phyloP scores from a whole-genome alignment of 2,113 vertebrate species.

The Urocolius indicus region DNA sequence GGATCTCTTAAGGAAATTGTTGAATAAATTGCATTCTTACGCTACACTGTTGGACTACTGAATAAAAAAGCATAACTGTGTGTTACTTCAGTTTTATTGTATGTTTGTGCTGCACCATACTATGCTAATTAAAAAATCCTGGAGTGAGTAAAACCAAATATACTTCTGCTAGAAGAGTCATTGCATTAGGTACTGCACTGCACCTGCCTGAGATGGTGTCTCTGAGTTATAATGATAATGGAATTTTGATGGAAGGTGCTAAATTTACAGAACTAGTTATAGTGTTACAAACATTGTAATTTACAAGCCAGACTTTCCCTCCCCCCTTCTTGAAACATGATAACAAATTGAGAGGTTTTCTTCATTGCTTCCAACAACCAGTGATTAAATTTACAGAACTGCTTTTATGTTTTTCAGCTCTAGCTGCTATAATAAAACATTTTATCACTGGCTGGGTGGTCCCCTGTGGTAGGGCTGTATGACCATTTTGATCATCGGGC shows the following conservation, averaged over 20 bases:
- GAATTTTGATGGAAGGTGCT: background rate
- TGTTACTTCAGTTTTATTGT: background rate
- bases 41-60: background rate
- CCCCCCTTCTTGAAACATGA: background rate
- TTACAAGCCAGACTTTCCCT: background rate
- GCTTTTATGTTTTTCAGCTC: conserved; percentile 5
- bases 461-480: background rate
- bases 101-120: background rate
- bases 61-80: background rate
- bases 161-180: background rate
- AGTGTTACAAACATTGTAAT: background rate
- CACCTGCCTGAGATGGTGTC: background rate
- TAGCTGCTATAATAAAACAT: background rate
- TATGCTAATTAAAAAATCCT: background rate
- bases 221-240: background rate
- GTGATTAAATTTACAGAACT: conserved; percentile 14
- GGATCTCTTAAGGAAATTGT: background rate
- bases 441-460: background rate
- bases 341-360: background rate
- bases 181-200: background rate
- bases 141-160: background rate
- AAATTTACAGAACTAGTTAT: conserved; percentile 2
- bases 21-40: conserved; percentile 7
- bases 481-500: background rate
- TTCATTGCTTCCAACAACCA: background rate